Evolutionary conservation across 2,113 vertebrate species (phyloP), one percentile per base, ranked within the genome.

Genomic region (Petrocephalus microphthalmus): DNA sequence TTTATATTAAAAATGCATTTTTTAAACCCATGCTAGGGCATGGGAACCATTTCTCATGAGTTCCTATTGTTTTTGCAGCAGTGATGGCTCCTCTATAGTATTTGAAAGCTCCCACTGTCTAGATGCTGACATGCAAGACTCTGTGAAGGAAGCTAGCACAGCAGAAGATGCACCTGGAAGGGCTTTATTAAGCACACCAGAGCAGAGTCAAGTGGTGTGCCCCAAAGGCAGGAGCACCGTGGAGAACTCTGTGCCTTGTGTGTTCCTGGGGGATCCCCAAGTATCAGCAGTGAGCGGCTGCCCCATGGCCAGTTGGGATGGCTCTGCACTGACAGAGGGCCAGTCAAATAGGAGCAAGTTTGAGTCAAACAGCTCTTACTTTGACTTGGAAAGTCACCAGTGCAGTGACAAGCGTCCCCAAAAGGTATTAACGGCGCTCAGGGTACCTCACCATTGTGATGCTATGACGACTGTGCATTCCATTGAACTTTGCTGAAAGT

Each of bases 21-120:
- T 84, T 89, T 52, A 45, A 90, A n/a, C 2, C 91, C 92, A 93
- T 78, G 84, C 87, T 51, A 91, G 94, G 89, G 96, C 94, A 89
- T 95, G 29, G 33, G 33, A 74, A 15, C 29, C 33, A 0, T 74
- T 74, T 74, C 67, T 37, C 33, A 74, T 74, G 25, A 74, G 29
- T 74, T 74, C 29, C 10, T 78, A 7, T 37, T 17, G 93, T 89
- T 90, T 29, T 53, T 94, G 91, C 74, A 89, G 87, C 89, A 92
- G 89, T 88, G 74, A 15, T 86, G 93, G 96, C 89, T 97, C 94
- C 7, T 97, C 96, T 0, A 96, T 99, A 84, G 93, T 98, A 91
- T 99, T 99, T 90, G 95, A 96, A 85, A 97, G 96, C 86, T 90
- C 91, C 25, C 91, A 94, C 83, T 89, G 93, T 29, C 71, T 64